A percentile compares a stretch with the other conserved stretches of the same genome.
Conservation (phyloP, 2,797 vertebrate species). For the Zalophus californianus region DNA sequence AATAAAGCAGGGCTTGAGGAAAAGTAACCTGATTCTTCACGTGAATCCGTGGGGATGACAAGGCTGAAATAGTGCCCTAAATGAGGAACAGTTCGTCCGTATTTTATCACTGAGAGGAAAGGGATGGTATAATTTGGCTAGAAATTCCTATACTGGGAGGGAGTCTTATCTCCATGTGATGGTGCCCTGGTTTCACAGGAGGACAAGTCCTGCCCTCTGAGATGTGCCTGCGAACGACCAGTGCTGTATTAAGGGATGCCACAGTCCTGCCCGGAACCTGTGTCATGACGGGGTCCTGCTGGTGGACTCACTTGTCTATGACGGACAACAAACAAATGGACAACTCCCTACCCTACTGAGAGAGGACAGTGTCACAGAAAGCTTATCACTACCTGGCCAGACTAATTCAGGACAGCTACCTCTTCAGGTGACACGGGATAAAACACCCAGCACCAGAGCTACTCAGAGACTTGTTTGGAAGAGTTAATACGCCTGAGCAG, state of each 20-base stretch:
- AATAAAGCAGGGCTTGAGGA: not conserved
- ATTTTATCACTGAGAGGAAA: conserved; percentile 16
- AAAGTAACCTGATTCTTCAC: not conserved
- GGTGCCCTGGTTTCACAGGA: not conserved
- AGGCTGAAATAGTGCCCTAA: not conserved
- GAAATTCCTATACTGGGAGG: not conserved
- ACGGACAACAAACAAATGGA: not conserved
- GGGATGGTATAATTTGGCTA: not conserved
- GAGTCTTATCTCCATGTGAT: not conserved
- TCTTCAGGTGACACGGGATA: not conserved
- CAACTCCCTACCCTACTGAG: not conserved
- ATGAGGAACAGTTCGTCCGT: not conserved
- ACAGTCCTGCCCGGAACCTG: not conserved
- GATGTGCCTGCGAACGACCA: not conserved
- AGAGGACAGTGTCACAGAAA: not conserved
- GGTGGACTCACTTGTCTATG: not conserved
- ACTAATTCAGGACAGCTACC: not conserved
- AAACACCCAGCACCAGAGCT: not conserved
- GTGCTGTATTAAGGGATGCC: not conserved
- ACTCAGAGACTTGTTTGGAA: not conserved
- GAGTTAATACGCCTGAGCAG: not conserved
- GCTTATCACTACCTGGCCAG: not conserved
- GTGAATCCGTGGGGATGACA: not conserved
- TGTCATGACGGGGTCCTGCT: not conserved
- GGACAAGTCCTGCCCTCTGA: not conserved